Percentiles rank a stretch among this genome's conserved stretches.
These are phyloP conservation scores for Eupsilia transversa DNA, from an alignment of 2,888 invertebrate species.

Conservation along the genomic window DNA sequence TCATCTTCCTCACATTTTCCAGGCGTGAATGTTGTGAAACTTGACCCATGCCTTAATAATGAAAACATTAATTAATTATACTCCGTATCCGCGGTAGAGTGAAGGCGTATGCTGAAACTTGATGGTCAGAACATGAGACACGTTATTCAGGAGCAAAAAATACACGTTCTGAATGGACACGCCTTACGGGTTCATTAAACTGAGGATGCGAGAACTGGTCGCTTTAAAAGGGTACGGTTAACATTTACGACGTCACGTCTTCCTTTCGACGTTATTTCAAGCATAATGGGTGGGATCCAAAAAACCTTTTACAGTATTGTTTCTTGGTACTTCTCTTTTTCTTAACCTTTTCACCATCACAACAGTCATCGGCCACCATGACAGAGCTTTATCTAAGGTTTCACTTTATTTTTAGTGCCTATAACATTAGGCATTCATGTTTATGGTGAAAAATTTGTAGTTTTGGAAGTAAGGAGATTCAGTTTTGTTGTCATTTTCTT, in stretches of 20 bases:
- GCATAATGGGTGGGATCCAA: conserved; percentile 8
- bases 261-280: background rate
- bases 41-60: background rate
- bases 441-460: background rate
- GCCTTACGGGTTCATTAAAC: background rate
- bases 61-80: conserved; percentile 20
- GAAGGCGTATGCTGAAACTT: conserved; percentile 17
- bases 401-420: background rate
- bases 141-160: background rate
- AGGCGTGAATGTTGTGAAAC: background rate
- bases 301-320: background rate
- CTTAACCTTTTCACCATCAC: conserved; percentile 3
- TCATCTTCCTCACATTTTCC: background rate
- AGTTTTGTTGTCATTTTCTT: background rate
- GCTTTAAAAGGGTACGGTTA: background rate
- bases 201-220: conserved; percentile 14
- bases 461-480: background rate
- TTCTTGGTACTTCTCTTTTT: conserved; percentile 2
- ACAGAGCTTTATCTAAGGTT: background rate
- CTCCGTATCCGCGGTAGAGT: conserved; percentile 5
- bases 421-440: background rate
- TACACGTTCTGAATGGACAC: background rate
- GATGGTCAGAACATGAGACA: background rate
- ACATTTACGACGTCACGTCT: background rate
- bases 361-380: background rate